Base-by-base conservation (phyloP, 1,140 invertebrate genomes). In the Himalopsyche phryganea region DNA sequence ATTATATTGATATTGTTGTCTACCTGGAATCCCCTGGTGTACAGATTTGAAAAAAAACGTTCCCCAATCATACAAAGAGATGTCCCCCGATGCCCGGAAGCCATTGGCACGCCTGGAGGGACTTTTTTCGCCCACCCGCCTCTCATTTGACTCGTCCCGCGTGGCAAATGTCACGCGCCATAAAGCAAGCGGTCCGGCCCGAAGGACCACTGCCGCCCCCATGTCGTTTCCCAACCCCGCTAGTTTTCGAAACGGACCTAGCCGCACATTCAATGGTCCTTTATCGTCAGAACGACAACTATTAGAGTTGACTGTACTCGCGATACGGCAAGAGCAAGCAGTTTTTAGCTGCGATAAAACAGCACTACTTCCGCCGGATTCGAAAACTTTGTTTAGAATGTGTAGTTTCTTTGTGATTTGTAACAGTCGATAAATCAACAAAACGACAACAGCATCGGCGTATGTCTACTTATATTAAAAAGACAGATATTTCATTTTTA, bases 241-340 rank as follows among this genome's bases (percentile, higher is more conserved):
- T 41, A 52, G 50, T 32, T 52, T 50, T 36, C 38, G 33, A 23
- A 52, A 32, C 41, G 41, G 44, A 41, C 50, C 32, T 44, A 33
- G 38, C 50, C 50, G 44, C 19, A 52, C 40, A 50, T 36, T 38
- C 40, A 38, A 41, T 10, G 32, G 17, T 23, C 42, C 42, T 46
- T 46, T 46, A 54, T 47, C 51, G 44, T 32, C 51, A 14, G 51
- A 54, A 54, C 44, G 42, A 46, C 42, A 46, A 54, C 41, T 46
- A 54, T 54, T 42, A 54, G 42, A 54, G 15, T 45, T 36, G 51
- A 46, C 42, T 32, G 50, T 52, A 15, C n/a, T 9, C 23, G 23
- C 23, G 23, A 28, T 28, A 28, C 23, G 23, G 23, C 23, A 9
- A 3, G 9, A 28, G 23, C 23, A 28, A 28, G 23, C 23, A 28